A percentile compares a stretch with the other conserved stretches of the same genome.
phyloP scores from a whole-genome alignment of 2,797 vertebrate genomes.

The Amblyraja radiata region DNA sequence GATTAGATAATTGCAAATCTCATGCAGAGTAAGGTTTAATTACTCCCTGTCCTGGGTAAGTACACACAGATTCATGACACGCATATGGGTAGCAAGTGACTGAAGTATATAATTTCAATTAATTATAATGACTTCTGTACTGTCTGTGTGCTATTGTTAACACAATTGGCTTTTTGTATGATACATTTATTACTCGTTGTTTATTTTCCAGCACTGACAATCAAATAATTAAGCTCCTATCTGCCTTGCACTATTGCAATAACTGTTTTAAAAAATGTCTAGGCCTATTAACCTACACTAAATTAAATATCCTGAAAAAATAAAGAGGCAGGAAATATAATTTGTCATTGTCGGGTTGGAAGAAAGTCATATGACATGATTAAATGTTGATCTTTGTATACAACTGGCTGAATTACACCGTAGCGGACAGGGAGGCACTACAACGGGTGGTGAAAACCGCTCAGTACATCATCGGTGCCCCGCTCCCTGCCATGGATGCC shows the following conservation, averaged over 20 bases:
- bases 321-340: constrained; percentile 4
- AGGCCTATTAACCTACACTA: constrained; percentile 8
- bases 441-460: no score
- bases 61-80: neutral
- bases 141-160: neutral
- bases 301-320: neutral
- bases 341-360: constrained; percentile 26
- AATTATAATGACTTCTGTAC: constrained; percentile 1
- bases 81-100: no score
- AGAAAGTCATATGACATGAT: neutral
- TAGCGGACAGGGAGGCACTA: no score
- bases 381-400: neutral
- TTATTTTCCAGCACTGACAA: constrained; percentile 16
- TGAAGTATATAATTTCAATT: constrained; percentile 3
- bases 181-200: constrained; percentile 1
- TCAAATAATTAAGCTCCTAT: constrained; percentile 31
- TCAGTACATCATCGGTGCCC: no score
- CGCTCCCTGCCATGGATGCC: no score
- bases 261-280: neutral
- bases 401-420: neutral
- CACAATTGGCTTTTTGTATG: constrained; percentile 3
- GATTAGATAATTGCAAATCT: neutral
- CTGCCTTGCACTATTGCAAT: neutral
- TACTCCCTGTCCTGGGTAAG: neutral
- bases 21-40: neutral